Percentiles rank a stretch among this genome's conserved stretches.
Evolutionary conservation across 2,113 vertebrate genomes (phyloP).

Genomic region (Gnathochromis pfefferi): DNA sequence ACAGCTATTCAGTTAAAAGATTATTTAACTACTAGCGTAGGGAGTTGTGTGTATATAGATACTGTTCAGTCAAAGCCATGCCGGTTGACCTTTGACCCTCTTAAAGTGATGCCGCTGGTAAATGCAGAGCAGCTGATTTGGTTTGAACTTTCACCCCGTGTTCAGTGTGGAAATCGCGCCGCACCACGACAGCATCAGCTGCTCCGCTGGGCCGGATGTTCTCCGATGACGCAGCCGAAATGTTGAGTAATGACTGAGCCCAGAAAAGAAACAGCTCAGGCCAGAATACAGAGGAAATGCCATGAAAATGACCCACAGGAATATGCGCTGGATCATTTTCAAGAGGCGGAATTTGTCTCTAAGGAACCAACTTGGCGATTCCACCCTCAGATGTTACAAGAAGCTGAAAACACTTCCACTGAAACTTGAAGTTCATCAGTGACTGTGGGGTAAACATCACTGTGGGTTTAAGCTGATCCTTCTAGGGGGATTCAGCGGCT

Average conservation of each 20-base stretch:
- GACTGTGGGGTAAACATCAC: not conserved
- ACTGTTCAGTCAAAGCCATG: not conserved
- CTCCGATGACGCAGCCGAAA: accelerated
- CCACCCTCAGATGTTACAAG: not conserved
- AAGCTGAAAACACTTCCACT: not conserved
- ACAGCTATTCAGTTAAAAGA: not conserved
- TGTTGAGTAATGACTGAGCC: not conserved
- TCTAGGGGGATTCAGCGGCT: accelerated
- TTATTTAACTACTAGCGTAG: not conserved
- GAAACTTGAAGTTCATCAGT: accelerated
- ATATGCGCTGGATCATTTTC: not conserved
- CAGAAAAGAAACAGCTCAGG: not conserved
- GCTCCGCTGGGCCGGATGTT: not conserved
- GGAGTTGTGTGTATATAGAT: accelerated
- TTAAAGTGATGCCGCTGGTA: not conserved
- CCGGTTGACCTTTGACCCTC: not conserved
- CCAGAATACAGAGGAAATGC: not conserved
- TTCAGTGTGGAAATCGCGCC: accelerated
- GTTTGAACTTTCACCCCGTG: not conserved
- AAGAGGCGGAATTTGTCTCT: not conserved
- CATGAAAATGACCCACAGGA: not conserved
- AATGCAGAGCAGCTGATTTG: not conserved
- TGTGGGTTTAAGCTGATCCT: not conserved
- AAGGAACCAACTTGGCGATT: not conserved
- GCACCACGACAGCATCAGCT: accelerated